Percentiles rank a stretch among this genome's conserved stretches.
phyloP scores from a whole-genome alignment of 2,113 vertebrate species.

The Leptobrachium leishanense region DNA sequence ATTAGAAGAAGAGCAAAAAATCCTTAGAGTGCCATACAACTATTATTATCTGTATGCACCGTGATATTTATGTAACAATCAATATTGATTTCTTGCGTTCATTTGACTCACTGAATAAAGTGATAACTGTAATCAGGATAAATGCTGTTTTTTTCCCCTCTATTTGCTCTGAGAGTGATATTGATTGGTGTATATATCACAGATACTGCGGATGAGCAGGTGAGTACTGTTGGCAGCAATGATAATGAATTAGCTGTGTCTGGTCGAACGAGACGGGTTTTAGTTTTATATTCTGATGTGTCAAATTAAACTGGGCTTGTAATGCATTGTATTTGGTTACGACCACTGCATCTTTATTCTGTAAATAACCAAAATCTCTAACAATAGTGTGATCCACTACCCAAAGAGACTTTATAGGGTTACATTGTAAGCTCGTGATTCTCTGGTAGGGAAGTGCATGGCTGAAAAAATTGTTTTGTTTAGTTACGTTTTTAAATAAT shows the following conservation, averaged over 20 bases:
- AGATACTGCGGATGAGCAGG: neutral
- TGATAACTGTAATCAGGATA: neutral
- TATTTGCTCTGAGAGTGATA: neutral
- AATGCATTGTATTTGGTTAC: no score
- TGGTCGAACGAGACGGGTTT: neutral
- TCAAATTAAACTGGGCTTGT: neutral
- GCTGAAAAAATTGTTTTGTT: no score
- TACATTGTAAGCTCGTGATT: no score
- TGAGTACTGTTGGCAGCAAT: neutral
- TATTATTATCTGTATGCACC: neutral
- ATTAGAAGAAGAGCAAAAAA: neutral
- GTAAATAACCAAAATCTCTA: no score
- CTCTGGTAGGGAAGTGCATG: no score
- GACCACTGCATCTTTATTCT: no score
- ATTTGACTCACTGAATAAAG: neutral
- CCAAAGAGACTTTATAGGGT: no score
- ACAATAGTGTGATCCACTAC: no score
- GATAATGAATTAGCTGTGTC: neutral
- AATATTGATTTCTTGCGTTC: neutral
- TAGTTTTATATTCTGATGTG: neutral
- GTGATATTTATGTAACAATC: neutral
- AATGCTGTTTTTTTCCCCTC: neutral
- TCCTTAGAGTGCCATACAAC: neutral
- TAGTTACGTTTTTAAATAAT: no score
- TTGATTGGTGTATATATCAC: neutral